A percentile compares a stretch with the other conserved stretches of the same genome.
phyloP scores from a whole-genome alignment of 2,888 invertebrate species.

The Cloeon dipterum region DNA sequence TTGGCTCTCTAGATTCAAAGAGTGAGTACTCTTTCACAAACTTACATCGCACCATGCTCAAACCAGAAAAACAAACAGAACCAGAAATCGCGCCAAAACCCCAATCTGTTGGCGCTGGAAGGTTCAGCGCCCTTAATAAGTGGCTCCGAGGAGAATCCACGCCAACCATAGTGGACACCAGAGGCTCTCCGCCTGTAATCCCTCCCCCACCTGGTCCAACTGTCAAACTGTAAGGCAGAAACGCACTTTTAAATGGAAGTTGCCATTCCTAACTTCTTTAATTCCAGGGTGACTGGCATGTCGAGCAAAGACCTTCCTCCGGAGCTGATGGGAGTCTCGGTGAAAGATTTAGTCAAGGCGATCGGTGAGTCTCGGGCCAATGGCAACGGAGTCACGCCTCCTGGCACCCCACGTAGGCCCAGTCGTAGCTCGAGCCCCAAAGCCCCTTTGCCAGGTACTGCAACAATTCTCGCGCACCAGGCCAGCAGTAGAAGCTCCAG shows the following conservation, averaged over 20 bases:
- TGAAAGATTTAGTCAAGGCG: constrained; percentile 47
- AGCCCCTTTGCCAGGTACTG: constrained; percentile 12
- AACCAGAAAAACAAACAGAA: constrained; percentile 6
- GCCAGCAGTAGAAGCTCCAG: constrained; percentile 13
- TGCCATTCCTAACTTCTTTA: too few species aligned
- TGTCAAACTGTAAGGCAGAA: too few species aligned
- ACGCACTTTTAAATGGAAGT: too few species aligned
- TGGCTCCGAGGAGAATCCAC: constrained; percentile 28
- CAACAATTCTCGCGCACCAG: constrained; percentile 9
- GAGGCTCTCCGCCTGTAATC: constrained; percentile 14
- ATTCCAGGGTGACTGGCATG: too few species aligned
- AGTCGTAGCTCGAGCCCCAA: constrained; percentile 26
- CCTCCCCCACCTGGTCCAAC: neutral
- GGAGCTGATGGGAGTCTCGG: constrained; percentile 37
- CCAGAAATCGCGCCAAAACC: constrained; percentile 14
- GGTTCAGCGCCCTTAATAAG: constrained; percentile 27
- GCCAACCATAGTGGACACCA: constrained; percentile 5
- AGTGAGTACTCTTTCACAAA: constrained; percentile 4
- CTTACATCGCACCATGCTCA: too few species aligned
- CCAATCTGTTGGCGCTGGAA: constrained; percentile 17
- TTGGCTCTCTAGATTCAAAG: constrained; percentile 14
- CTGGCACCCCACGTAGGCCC: constrained; percentile 30
- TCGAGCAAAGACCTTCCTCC: constrained; percentile 14
- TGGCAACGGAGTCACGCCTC: constrained; percentile 51
- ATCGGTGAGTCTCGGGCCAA: constrained; percentile 54